These are phyloP conservation scores for Rhinophrynus dorsalis DNA, from an alignment of 2,797 vertebrate species.

Conservation along the genomic window DNA sequence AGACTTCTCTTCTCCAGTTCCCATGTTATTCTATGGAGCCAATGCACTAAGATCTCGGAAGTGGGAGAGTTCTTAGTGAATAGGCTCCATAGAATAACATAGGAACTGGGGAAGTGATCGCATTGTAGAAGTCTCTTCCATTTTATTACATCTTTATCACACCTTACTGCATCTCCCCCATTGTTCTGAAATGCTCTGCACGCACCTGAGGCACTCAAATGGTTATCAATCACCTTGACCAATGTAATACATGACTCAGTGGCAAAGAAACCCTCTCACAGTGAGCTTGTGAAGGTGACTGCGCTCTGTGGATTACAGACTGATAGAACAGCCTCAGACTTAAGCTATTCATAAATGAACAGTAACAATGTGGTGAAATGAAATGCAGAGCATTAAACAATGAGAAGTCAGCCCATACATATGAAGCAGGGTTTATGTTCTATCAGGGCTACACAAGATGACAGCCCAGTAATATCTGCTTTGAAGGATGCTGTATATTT, in stretches of 20 bases:
- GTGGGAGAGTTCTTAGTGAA: no score
- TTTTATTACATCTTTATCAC: no score
- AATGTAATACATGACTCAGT: neutral
- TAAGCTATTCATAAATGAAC: constrained; percentile 20
- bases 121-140: no score
- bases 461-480: constrained; percentile 61
- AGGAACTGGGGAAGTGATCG: no score
- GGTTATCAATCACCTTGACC: constrained; percentile 30
- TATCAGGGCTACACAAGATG: constrained; percentile 47
- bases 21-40: no score
- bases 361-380: constrained; percentile 51
- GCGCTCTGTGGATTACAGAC: constrained; percentile 24
- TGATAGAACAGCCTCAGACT: constrained; percentile 1
- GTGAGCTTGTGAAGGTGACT: constrained; percentile 33
- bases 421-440: constrained; percentile 52
- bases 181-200: no score
- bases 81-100: no score
- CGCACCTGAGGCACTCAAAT: no score
- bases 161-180: no score
- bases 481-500: constrained; percentile 56
- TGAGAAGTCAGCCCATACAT: constrained; percentile 53
- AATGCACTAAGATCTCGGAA: no score
- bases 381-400: constrained; percentile 28
- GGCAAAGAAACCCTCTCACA: neutral
- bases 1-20: no score